phyloP scores from a whole-genome alignment of 2,113 vertebrate genomes.

The Panurus biarmicus region DNA sequence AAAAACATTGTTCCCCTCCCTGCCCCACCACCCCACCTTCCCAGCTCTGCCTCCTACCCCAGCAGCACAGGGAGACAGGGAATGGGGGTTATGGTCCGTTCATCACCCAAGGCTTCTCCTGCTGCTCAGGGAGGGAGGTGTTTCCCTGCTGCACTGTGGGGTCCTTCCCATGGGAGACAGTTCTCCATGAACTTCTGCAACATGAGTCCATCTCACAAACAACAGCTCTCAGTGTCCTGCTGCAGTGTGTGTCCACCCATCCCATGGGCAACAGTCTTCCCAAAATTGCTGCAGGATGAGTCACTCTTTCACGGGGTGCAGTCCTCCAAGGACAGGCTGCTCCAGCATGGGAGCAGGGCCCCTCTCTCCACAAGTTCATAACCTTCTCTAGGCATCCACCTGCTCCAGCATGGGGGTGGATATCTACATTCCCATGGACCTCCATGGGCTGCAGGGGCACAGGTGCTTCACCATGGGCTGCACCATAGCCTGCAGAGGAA shows the following conservation, averaged over 20 bases:
- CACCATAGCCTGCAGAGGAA: fast-evolving
- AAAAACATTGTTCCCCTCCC: not conserved
- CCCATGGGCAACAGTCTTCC: fast-evolving
- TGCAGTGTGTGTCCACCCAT: not conserved
- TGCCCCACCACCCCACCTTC: fast-evolving
- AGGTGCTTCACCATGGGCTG: not conserved
- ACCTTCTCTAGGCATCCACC: not conserved
- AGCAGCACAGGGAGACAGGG: fast-evolving
- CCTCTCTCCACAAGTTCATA: not conserved
- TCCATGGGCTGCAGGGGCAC: not conserved
- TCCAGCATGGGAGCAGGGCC: not conserved
- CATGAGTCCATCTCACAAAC: fast-evolving
- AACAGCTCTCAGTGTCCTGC: not conserved
- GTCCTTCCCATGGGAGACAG: not conserved
- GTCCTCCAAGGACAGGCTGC: not conserved
- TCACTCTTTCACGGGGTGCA: not conserved
- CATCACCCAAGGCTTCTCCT: not conserved
- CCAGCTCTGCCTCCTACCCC: not conserved
- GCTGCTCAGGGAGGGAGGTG: fast-evolving
- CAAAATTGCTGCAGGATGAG: not conserved
- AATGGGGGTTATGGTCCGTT: not conserved
- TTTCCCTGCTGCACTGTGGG: fast-evolving
- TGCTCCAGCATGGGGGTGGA: not conserved
- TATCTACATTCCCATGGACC: not conserved
- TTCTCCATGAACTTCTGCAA: not conserved